phyloP scores from a whole-genome alignment of 2,113 vertebrate species.

The Motacilla alba region DNA sequence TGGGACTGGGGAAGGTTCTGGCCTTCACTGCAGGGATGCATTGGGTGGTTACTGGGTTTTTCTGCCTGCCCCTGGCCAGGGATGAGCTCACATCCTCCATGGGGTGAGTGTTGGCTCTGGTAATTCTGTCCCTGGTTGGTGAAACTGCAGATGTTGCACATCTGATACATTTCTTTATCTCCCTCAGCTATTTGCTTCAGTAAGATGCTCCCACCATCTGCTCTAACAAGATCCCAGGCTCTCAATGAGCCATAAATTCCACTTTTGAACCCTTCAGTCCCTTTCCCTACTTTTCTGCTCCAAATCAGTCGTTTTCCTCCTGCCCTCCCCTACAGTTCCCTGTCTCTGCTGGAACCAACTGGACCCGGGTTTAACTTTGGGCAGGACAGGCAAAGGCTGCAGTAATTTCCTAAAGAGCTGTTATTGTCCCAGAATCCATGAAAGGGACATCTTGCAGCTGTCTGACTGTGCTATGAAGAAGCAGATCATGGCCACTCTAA shows the following conservation, averaged over 20 bases:
- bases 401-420: neutral
- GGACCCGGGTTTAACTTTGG: neutral
- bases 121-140: neutral
- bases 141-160: neutral
- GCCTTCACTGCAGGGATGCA: neutral
- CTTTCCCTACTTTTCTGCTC: neutral
- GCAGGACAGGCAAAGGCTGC: neutral
- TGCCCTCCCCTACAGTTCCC: neutral
- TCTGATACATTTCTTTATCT: slow-evolving; percentile 32
- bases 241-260: neutral
- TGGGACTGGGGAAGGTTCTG: neutral
- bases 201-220: slow-evolving; percentile 14
- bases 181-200: slow-evolving; percentile 7
- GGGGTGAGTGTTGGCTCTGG: neutral
- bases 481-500: neutral
- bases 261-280: neutral
- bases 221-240: neutral
- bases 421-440: neutral
- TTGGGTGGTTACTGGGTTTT: neutral
- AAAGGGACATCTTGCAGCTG: neutral
- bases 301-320: rapidly evolving
- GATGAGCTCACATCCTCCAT: neutral
- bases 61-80: neutral
- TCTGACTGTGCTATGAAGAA: neutral
- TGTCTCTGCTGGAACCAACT: neutral